A percentile compares a stretch with the other conserved stretches of the same genome.
These are phyloP conservation scores for Drosophila mercatorum DNA, from an alignment of 2,888 invertebrate genomes.

Conservation along the genomic window DNA sequence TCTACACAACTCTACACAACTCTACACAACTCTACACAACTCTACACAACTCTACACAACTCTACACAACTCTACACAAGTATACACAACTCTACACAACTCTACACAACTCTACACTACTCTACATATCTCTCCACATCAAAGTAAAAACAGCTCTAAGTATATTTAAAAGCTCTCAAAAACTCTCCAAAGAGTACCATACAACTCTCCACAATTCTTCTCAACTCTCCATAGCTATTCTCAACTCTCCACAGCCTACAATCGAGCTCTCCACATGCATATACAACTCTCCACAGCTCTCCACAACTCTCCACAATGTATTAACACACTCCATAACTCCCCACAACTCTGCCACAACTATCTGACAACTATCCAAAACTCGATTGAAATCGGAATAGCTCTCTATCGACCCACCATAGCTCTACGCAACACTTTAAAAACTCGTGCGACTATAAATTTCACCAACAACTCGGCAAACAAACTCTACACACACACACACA, in stretches of 20 bases:
- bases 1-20: neutral
- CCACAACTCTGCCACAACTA: neutral
- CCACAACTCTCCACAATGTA: neutral
- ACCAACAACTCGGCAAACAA: slow-evolving; percentile 1
- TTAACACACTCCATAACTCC: neutral
- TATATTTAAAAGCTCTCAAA: too few species aligned
- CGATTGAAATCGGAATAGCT: neutral
- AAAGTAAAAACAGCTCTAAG: too few species aligned
- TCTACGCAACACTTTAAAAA: slow-evolving; percentile 3
- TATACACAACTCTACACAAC: neutral
- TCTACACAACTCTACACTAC: neutral
- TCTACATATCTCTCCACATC: too few species aligned
- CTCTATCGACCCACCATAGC: neutral
- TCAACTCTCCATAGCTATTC: neutral
- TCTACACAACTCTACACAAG: neutral
- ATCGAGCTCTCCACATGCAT: neutral
- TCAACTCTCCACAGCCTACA: neutral
- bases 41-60: neutral
- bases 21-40: neutral
- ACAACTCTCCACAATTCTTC: too few species aligned
- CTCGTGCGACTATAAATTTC: slow-evolving; percentile 1
- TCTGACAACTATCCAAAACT: neutral
- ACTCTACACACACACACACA: slow-evolving; percentile 6
- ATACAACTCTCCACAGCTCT: neutral
- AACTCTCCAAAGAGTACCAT: too few species aligned